These are phyloP conservation scores for Bimastos eiseni DNA, from an alignment of 2,888 invertebrate genomes.

Conservation along the genomic window DNA sequence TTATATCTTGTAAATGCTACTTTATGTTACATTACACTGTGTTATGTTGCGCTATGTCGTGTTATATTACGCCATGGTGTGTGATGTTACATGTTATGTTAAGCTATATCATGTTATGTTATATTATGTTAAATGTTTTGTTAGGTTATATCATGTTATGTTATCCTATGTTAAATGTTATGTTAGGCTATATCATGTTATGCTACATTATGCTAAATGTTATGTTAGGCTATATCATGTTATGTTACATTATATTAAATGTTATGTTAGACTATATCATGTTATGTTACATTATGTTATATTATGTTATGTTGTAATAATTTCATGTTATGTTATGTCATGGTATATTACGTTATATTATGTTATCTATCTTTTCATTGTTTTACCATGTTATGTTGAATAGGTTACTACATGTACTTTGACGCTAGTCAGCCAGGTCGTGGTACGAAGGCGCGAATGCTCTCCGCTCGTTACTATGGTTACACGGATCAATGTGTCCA, in stretches of 20 bases:
- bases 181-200: background rate
- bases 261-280: background rate
- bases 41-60: background rate
- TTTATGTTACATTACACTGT: too few species aligned
- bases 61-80: background rate
- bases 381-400: background rate
- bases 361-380: background rate
- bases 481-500: conserved; percentile 51
- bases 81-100: background rate
- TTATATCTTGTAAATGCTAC: too few species aligned
- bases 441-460: conserved; percentile 52
- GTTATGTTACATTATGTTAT: background rate
- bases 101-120: background rate
- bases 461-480: conserved; percentile 53
- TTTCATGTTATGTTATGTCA: background rate
- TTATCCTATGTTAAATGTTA: background rate
- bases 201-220: too few species aligned
- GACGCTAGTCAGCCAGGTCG: conserved; percentile 50
- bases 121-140: too few species aligned
- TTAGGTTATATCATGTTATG: background rate
- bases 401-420: conserved; percentile 58
- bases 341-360: background rate
- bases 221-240: background rate
- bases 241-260: background rate
- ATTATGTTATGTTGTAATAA: too few species aligned